Conservation (phyloP, 2,888 invertebrate species). For the Himalopsyche tibetana region DNA sequence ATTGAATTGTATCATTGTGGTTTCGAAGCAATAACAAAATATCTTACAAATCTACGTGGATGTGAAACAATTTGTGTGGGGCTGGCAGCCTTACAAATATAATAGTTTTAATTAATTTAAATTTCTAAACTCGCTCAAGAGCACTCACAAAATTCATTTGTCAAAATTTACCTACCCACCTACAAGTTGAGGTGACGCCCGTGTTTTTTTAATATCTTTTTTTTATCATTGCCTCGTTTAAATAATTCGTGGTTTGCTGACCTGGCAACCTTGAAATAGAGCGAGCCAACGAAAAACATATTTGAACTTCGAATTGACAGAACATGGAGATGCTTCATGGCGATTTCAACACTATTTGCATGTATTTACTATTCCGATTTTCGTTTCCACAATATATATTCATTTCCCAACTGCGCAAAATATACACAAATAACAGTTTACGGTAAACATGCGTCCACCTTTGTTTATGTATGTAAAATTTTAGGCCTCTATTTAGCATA, state of each 20-base stretch:
- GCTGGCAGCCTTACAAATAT: constrained; percentile 27
- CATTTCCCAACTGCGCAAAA: constrained; percentile 4
- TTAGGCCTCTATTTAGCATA: not conserved
- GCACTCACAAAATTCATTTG: constrained; percentile 38
- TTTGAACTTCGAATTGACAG: constrained; percentile 60
- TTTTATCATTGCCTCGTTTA: constrained; percentile 49
- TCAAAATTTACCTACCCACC: constrained; percentile 43
- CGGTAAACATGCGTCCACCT: constrained; percentile 4
- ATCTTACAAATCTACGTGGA: too few species aligned
- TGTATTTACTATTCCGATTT: constrained; percentile 28
- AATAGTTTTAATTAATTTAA: constrained; percentile 24
- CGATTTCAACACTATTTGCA: constrained; percentile 24
- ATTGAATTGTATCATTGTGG: too few species aligned
- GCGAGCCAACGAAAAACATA: constrained; percentile 45
- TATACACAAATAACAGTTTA: constrained; percentile 4
- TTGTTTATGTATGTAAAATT: constrained; percentile 9
- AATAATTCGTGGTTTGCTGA: constrained; percentile 65
- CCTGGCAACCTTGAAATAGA: constrained; percentile 66
- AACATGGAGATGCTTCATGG: constrained; percentile 47
- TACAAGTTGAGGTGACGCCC: constrained; percentile 39
- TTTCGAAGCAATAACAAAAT: too few species aligned
- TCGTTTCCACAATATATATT: not conserved
- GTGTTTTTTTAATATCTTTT: constrained; percentile 46
- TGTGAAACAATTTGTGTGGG: not conserved
- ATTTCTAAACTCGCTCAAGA: constrained; percentile 35